Evolutionary conservation across 2,113 vertebrate species (phyloP), one percentile per base, ranked within the genome.

Genomic region (Astur gentilis): DNA sequence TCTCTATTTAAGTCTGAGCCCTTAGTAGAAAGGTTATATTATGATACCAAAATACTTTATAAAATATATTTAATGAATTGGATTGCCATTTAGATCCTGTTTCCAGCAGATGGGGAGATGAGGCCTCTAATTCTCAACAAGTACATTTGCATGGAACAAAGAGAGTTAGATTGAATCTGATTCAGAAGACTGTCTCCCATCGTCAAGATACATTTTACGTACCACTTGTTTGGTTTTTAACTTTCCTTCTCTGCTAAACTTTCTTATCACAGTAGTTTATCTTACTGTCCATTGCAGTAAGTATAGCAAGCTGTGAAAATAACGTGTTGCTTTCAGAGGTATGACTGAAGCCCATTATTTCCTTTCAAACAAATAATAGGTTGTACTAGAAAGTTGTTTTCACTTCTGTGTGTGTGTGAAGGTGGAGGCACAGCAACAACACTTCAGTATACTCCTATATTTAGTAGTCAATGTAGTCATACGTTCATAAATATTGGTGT

Each of bases 261-360:
- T 87, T 36, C 29, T 75, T 91, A 36, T 12, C 49, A 22, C 61
- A 82, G 25, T 29, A 57, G 70, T 52, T 93, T 66, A 31, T 82
- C 40, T 88, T 91, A 9, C 13, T 82, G 49, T 89, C 84, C 83
- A 13, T 32, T 93, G 77, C 52, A 49, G 0, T 71, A 91, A 84
- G 42, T 31, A 38, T 22, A 82, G 44, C 84, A 93, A 90, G 45
- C 84, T 84, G 93, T 85, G 93, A 94, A 92, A 96, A 94, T 71
- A 91, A 52, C 11, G 3, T n/a, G 49, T 15, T 70, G 34, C 64
- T 96, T 91, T 55, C 57, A 50, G 52, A 66, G 32, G 10, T 52
- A 29, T 31, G 62, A 65, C 38, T 83, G 81, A 83, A 76, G 34
- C 34, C 69, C 0, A 0, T 83, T 70, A 62, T 91, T 95, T 91